phyloP scores from a whole-genome alignment of 2,888 invertebrate species.

The Agrilus cyanescens region DNA sequence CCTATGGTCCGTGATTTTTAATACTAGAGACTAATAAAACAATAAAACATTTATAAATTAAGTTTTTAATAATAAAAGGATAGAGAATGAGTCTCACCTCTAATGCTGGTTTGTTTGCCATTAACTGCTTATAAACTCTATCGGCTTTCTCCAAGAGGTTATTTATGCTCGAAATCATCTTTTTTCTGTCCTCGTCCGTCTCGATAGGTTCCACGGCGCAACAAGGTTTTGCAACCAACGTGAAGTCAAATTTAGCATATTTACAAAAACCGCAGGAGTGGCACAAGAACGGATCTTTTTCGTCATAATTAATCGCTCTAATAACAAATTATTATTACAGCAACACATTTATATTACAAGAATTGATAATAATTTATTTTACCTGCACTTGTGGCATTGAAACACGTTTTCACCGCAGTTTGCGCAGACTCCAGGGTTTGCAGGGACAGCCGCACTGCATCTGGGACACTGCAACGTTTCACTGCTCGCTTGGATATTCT shows the following conservation, averaged over 20 bases:
- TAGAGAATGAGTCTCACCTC: conserved; percentile 60
- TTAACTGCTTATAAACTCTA: conserved; percentile 80
- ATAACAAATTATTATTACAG: conserved; percentile 11
- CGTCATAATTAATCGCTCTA: conserved; percentile 96
- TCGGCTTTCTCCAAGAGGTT: conserved; percentile 88
- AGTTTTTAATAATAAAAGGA: not conserved
- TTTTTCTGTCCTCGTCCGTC: conserved; percentile 91
- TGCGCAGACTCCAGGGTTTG: conserved; percentile 93
- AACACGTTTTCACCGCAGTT: conserved; percentile 98
- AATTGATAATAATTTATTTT: conserved; percentile 17
- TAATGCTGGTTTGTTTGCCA: conserved; percentile 78
- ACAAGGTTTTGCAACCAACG: conserved; percentile 78
- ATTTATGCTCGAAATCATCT: conserved; percentile 86
- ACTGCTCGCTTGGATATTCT: conserved; percentile 85
- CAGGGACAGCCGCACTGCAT: conserved; percentile 92
- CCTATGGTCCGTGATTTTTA: conserved; percentile 81
- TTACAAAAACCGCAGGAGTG: conserved; percentile 99
- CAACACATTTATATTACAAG: not conserved
- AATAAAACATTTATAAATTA: conserved; percentile 1
- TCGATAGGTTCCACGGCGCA: conserved; percentile 97
- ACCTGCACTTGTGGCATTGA: conserved; percentile 96
- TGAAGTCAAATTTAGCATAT: conserved; percentile 97
- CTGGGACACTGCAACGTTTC: conserved; percentile 93
- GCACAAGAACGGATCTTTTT: conserved; percentile 97
- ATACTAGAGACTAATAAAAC: conserved; percentile 50